These are phyloP conservation scores for Peromyscus eremicus DNA, from an alignment of 2,797 vertebrate species.

Conservation along the genomic window DNA sequence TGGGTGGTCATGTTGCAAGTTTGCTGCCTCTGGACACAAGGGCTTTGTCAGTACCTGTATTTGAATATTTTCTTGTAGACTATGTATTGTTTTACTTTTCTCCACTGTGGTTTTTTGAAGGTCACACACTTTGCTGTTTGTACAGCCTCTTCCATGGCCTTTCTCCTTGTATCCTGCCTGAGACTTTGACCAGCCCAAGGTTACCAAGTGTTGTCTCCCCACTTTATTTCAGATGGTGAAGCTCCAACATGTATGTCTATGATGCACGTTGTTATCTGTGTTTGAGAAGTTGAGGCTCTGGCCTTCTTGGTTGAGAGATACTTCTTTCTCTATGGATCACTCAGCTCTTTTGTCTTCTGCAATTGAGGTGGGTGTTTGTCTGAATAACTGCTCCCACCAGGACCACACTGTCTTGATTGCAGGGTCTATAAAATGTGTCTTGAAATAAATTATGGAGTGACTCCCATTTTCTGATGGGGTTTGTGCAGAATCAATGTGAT, in stretches of 20 bases:
- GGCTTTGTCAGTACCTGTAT: background rate
- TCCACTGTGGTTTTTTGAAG: background rate
- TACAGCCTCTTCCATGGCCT: rapidly evolving
- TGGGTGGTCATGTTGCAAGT: background rate
- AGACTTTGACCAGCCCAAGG: background rate
- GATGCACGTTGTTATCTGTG: rapidly evolving
- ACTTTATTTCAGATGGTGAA: background rate
- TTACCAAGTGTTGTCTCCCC: too few species aligned
- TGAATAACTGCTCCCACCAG: background rate
- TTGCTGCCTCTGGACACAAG: background rate
- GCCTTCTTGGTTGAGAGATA: background rate
- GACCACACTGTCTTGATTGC: rapidly evolving
- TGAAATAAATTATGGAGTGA: background rate
- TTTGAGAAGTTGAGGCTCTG: background rate
- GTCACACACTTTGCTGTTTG: background rate
- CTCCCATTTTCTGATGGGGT: background rate
- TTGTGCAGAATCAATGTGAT: background rate
- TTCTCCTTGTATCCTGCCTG: background rate
- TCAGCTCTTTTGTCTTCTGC: background rate
- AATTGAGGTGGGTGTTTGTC: background rate
- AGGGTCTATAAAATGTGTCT: background rate
- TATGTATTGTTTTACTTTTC: background rate
- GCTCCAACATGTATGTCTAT: rapidly evolving
- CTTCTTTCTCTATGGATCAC: background rate
- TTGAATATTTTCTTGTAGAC: background rate